Evolutionary conservation across 2,113 vertebrate genomes (phyloP), one percentile per base, ranked within the genome.

Genomic region (Salvelinus namaycush): DNA sequence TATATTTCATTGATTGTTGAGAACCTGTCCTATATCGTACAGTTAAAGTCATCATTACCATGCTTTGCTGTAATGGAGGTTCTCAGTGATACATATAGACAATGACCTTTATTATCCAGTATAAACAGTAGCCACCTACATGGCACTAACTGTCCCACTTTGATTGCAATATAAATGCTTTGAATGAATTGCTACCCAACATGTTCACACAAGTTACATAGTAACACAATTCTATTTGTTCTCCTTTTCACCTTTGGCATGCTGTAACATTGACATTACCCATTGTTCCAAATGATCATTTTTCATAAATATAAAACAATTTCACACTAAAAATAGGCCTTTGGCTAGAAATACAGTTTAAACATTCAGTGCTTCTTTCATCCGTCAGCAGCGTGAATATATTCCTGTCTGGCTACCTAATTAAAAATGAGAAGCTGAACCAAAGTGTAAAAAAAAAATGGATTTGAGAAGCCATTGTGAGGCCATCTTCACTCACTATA

Each of bases 391-490:
- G 51, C 4, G 1, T 54, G 14, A 18, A 14, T 54, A 54, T 54
- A 18, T 54, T 54, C 51, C 51, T 54, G 51, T 14, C 51, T 54
- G 13, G 39, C 39, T 12, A 89, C 77, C 87, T 86, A 86, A 83
- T 90, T 86, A 78, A 39, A 82, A 84, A 78, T 80, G 86, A 87
- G 87, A 82, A 88, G 83, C 86, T 85, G 79, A 81, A 88, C 81
- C 7, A 73, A 84, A 22, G 6, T 31, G 34, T 57, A 20, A 6
- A 16, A 20, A 26, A 39, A 84, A 86, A 88, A 84, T 88, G 89
- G 88, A 90, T 91, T 90, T 86, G 83, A 81, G 83, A 69, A 79
- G 82, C 76, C 83, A 76, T 75, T 64, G 82, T 1, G 1, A 65
- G 74, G 84, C 79, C 86, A 78, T 88, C 85, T 82, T 82, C 77